phyloP scores from a whole-genome alignment of 2,797 vertebrate genomes.

The Alectoris magna region DNA sequence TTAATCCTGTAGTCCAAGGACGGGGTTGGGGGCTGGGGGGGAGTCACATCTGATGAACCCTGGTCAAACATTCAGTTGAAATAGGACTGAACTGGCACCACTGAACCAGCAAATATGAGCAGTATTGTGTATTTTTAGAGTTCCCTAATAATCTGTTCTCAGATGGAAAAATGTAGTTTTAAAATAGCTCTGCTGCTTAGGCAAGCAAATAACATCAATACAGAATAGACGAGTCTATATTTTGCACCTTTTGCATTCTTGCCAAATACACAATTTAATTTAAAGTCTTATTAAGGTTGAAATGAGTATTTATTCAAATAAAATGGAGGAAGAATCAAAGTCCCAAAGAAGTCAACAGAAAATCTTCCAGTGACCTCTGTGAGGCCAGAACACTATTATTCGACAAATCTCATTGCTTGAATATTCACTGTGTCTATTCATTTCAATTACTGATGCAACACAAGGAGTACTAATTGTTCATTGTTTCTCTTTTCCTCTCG shows the following conservation, averaged over 20 bases:
- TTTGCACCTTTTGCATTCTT: conserved; percentile 44
- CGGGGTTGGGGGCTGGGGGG: neutral
- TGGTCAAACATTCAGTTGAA: neutral
- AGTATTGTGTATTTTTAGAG: conserved; percentile 12
- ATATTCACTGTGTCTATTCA: neutral
- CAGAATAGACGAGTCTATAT: conserved; percentile 29
- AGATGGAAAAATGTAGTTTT: conserved; percentile 41
- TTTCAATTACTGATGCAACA: neutral
- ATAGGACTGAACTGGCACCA: neutral
- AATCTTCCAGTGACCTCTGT: neutral
- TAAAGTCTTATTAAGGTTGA: conserved; percentile 22
- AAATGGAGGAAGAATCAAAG: conserved; percentile 9
- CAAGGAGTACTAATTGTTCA: neutral
- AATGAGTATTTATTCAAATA: conserved; percentile 10
- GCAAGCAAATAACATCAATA: conserved; percentile 35
- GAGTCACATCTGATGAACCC: neutral
- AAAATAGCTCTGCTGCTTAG: conserved; percentile 66
- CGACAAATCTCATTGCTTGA: neutral
- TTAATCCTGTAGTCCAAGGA: neutral
- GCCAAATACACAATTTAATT: conserved; percentile 29
- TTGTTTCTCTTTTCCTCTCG: neutral
- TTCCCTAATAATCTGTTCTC: conserved; percentile 35
- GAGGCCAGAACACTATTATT: neutral
- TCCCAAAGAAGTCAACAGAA: neutral
- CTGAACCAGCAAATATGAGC: conserved; percentile 41